Evolutionary conservation across 2,888 invertebrate genomes (phyloP).

Genomic region (Dasypogon diadema): DNA sequence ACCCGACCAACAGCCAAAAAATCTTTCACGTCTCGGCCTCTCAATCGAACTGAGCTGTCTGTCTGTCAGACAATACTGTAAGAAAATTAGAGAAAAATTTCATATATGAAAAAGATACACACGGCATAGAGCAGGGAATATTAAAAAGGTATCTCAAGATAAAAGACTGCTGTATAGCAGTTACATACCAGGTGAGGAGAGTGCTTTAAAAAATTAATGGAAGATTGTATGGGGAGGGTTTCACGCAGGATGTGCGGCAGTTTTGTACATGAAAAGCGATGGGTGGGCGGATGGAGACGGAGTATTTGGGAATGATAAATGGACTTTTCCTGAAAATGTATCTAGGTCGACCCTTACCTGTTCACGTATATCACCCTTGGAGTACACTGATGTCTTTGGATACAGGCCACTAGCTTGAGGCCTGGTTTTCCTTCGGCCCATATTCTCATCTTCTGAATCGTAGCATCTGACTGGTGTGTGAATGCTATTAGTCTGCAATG

Average conservation of each 20-base stretch:
- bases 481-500: constrained; percentile 75
- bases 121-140: background rate
- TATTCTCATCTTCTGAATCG: constrained; percentile 86
- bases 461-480: constrained; percentile 77
- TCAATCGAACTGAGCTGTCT: constrained; percentile 86
- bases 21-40: constrained; percentile 71
- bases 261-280: background rate
- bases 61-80: constrained; percentile 89
- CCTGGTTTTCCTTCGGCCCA: constrained; percentile 76
- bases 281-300: background rate
- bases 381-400: constrained; percentile 74
- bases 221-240: background rate
- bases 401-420: constrained; percentile 69
- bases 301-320: constrained; percentile 28
- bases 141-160: background rate
- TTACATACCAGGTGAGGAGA: constrained; percentile 1
- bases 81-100: constrained; percentile 28
- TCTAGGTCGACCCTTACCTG: constrained; percentile 69
- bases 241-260: background rate
- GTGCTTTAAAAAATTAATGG: background rate
- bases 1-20: constrained; percentile 86
- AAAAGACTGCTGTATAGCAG: background rate
- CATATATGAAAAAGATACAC: background rate
- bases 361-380: constrained; percentile 86
- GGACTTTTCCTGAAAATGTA: background rate